Base-by-base conservation (phyloP, 2,888 invertebrate genomes). In the Holacanthella duospinosa region DNA sequence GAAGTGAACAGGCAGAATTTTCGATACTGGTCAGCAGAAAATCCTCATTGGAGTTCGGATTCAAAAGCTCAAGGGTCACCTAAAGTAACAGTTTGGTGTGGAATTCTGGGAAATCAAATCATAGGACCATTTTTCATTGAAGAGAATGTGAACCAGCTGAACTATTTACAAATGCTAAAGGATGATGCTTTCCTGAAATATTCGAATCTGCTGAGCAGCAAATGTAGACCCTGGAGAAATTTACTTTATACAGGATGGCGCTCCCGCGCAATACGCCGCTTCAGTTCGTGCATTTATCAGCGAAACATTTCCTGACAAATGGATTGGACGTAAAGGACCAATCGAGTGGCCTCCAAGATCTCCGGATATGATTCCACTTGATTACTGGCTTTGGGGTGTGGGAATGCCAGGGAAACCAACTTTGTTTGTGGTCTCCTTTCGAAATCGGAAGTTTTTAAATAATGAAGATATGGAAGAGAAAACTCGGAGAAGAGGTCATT, bases 51-150 rank as follows among this genome's bases (percentile, higher is more conserved):
- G 48, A 9, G 4, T 4, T 4, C 6, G n/a, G 48, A 21, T 9
- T 21, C 21, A 48, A 9, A 21, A 9, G 4, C 48, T 4, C 12
- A 48, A 48, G 4, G 4, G 4, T n/a, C 48, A 4, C 21, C 12
- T 4, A 48, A 48, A 21, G 48, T 55, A 26, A 27, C 12, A 6
- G 55, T 55, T 27, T 55, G 55, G 55, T 4, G 4, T 12, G 55
- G 9, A 12, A 26, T 55, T 26, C n/a, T 27, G 4, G n/a, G 28
- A 12, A 24, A 26, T 26, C 4, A 26, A 9, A 24, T 26, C 9
- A 55, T 55, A 3, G 55, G 55, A 6, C 55, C 55, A 12, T 55
- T 55, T 26, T 55, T 53, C 53, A 12, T 53, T 53, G 53, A 53
- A 6, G 53, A 21, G 6, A 53, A 53, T 53, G n/a, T 21, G n/a